These are phyloP conservation scores for Percopsis omiscomaycus DNA, from an alignment of 2,797 vertebrate species.

Conservation along the genomic window DNA sequence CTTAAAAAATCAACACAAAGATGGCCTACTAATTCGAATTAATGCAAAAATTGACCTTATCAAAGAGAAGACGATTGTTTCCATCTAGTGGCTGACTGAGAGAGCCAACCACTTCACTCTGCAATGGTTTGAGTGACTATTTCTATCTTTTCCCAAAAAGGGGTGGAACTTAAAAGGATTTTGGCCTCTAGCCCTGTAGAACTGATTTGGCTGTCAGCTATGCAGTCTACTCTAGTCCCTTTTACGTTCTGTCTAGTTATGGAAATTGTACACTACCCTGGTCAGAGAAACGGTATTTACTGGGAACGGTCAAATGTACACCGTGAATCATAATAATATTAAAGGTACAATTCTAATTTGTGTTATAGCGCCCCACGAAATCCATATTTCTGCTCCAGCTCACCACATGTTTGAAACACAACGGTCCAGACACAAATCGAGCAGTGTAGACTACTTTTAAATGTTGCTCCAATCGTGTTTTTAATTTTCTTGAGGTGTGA, in stretches of 20 bases:
- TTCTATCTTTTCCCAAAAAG: slow-evolving; percentile 68
- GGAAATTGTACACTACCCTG: slow-evolving; percentile 37
- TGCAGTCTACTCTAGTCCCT: slow-evolving; percentile 63
- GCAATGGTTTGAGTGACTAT: slow-evolving; percentile 65
- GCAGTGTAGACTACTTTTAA: no score
- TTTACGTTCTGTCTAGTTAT: slow-evolving; percentile 41
- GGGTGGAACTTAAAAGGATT: slow-evolving; percentile 68
- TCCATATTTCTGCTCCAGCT: no score
- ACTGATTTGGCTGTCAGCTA: slow-evolving; percentile 71
- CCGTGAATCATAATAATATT: slow-evolving; percentile 12
- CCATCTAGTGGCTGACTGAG: slow-evolving; percentile 79
- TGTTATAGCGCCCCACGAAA: no score
- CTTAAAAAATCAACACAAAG: no score
- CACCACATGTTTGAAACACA: no score
- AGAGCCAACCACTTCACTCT: slow-evolving; percentile 50
- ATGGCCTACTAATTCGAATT: slow-evolving; percentile 8
- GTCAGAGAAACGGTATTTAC: slow-evolving; percentile 11
- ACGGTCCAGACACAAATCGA: no score
- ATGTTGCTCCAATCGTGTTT: no score
- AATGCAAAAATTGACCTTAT: slow-evolving; percentile 27
- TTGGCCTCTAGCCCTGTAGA: slow-evolving; percentile 65
- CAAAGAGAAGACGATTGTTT: slow-evolving; percentile 69
- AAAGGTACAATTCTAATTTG: no score
- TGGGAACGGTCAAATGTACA: slow-evolving; percentile 19
- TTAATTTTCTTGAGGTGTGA: slow-evolving; percentile 31